Conservation (phyloP, 2,888 invertebrate genomes). For the Plebejus argus region DNA sequence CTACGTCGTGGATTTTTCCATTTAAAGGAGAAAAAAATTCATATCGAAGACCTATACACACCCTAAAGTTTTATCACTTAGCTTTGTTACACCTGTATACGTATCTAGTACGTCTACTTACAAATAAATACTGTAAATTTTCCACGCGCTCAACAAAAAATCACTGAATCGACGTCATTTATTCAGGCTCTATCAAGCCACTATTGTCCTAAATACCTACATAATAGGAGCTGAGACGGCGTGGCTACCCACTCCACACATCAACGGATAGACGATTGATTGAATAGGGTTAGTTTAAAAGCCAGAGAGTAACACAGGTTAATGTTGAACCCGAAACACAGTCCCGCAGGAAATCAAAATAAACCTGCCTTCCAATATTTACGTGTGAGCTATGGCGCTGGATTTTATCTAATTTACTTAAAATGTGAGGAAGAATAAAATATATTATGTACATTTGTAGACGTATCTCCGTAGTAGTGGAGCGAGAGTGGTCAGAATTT, state of each 20-base stretch:
- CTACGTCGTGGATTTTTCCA: no score
- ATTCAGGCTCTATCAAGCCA: not conserved
- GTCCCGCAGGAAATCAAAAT: conserved; percentile 10
- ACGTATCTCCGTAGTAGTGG: not conserved
- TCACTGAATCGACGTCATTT: not conserved
- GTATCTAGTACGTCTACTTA: no score
- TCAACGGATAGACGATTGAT: conserved; percentile 10
- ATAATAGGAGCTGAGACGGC: not conserved
- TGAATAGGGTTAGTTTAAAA: conserved; percentile 24
- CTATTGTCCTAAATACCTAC: not conserved
- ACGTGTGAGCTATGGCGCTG: not conserved
- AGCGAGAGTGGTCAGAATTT: no score
- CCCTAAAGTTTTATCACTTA: no score
- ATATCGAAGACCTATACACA: no score
- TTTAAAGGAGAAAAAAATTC: no score
- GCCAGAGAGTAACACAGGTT: conserved; percentile 19
- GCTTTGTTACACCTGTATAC: no score
- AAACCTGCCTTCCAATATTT: conserved; percentile 16
- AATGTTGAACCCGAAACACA: conserved; percentile 16
- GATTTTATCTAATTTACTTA: conserved; percentile 21
- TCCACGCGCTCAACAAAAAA: not conserved
- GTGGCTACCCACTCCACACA: not conserved
- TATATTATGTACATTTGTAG: not conserved
- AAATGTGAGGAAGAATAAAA: not conserved
- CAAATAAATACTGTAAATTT: not conserved